Evolutionary conservation across 2,888 invertebrate genomes (phyloP), one percentile per base, ranked within the genome.

Genomic region (Arrhopalites spinosus): DNA sequence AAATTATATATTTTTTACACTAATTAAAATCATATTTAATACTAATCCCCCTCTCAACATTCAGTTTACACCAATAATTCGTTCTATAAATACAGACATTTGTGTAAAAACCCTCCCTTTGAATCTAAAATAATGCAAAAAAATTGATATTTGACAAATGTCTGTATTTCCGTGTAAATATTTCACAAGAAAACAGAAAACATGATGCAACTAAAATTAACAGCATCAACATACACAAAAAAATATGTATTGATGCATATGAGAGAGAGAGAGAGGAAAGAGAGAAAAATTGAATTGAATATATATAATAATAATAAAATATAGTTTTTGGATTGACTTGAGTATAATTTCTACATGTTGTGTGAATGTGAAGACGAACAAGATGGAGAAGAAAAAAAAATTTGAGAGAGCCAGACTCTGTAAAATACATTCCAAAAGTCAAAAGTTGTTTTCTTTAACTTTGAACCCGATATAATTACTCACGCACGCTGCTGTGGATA

Each of bases 381-480:
- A 43, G 8, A 43, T n/a, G 23, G 25, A 15, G 25, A 17, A 43
- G 20, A 47, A 27, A 66, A 43, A 66, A 47, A 47, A 23, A 47
- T 17, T 23, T 47, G 47, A 68, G 45, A 36, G 36, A 68, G 67
- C 43, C 43, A 68, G 67, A 23, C 67, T 70, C 70, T 70, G 70
- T 71, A 71, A 71, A 71, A 61, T 30, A 27, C 61, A 71, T 71
- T 71, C 71, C 61, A 61, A 71, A 71, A 69, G 69, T 69, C 53
- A 69, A 69, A 69, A 71, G 71, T 71, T 71, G 71, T 71, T 71
- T 71, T 61, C 71, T 71, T 61, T 71, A 71, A 71, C 71, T 61
- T 43, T 61, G 23, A 69, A 71, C 59, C 27, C 50, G 36, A 70
- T 70, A 70, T 70, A 56, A 70, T 70, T 70, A 30, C 61, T 71